A percentile compares a stretch with the other conserved stretches of the same genome.
Evolutionary conservation across 1,140 invertebrate genomes (phyloP).

Genomic region (Drosophila ambigua): DNA sequence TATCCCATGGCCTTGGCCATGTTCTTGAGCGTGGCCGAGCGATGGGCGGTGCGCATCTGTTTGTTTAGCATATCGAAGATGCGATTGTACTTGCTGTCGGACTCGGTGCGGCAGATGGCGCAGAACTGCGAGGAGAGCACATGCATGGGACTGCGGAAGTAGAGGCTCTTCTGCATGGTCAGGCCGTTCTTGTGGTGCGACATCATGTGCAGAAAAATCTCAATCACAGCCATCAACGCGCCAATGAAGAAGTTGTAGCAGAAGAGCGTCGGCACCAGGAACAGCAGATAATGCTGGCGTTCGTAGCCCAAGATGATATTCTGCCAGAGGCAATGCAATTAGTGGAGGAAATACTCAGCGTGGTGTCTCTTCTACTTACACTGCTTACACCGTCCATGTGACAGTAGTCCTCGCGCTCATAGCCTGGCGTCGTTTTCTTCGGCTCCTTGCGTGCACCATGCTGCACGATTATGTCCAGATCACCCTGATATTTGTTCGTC

Average conservation of each 20-base stretch:
- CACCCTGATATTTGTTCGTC: slow-evolving; percentile 52
- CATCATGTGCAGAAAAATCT: slow-evolving; percentile 85
- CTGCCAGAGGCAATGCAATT: slow-evolving; percentile 31
- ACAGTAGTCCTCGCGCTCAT: slow-evolving; percentile 71
- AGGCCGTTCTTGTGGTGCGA: slow-evolving; percentile 85
- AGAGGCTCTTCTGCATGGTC: slow-evolving; percentile 84
- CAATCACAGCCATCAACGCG: slow-evolving; percentile 64
- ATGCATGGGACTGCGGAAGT: slow-evolving; percentile 86
- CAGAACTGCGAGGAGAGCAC: slow-evolving; percentile 86
- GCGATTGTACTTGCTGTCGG: slow-evolving; percentile 83
- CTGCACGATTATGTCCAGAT: slow-evolving; percentile 49
- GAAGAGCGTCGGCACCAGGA: slow-evolving; percentile 84
- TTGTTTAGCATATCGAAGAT: slow-evolving; percentile 71
- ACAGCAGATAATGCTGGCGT: slow-evolving; percentile 60
- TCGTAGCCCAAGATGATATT: slow-evolving; percentile 82
- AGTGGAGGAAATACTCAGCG: too few species aligned
- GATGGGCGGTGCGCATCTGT: slow-evolving; percentile 67
- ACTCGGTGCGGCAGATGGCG: slow-evolving; percentile 85
- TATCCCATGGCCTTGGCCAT: slow-evolving; percentile 69
- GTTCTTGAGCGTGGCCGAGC: slow-evolving; percentile 65
- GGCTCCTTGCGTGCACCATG: slow-evolving; percentile 34
- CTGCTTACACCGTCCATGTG: slow-evolving; percentile 77
- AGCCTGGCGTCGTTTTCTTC: slow-evolving; percentile 56
- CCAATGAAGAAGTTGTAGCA: slow-evolving; percentile 78
- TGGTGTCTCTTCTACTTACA: slow-evolving; percentile 39